Conservation (phyloP, 2,113 vertebrate species). For the Saccopteryx bilineata region DNA sequence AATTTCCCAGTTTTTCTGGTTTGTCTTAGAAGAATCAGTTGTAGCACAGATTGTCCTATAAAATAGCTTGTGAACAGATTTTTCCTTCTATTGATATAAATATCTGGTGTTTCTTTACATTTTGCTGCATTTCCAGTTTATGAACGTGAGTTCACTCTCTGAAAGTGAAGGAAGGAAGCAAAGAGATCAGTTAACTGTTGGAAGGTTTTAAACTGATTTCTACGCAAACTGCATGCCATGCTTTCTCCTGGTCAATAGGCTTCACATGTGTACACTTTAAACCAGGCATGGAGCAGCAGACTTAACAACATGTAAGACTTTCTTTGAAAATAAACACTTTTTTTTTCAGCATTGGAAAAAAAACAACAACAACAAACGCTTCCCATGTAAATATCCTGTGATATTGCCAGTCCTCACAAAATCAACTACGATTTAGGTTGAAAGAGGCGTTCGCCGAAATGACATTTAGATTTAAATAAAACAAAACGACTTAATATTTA, state of each 20-base stretch:
- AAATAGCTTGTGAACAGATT: conserved; percentile 12
- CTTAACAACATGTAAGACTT: background rate
- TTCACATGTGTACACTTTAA: background rate
- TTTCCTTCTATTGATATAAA: background rate
- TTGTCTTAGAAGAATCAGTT: background rate
- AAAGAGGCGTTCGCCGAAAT: background rate
- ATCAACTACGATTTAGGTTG: background rate
- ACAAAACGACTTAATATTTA: background rate
- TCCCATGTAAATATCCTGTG: background rate
- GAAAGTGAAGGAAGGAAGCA: background rate
- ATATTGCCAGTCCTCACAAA: background rate
- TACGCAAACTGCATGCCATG: background rate
- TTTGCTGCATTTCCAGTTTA: background rate
- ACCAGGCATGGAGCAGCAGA: background rate
- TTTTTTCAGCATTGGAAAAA: background rate
- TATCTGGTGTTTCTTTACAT: background rate
- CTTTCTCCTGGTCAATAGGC: background rate
- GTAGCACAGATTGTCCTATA: background rate
- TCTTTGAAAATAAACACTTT: background rate
- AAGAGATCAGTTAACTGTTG: background rate
- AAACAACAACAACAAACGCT: too few relatives aligned
- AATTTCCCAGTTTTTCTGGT: background rate
- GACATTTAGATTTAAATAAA: background rate
- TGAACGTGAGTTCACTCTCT: background rate
- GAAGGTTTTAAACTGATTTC: conserved; percentile 51